A percentile compares a stretch with the other conserved stretches of the same genome.
Evolutionary conservation across 2,797 vertebrate species (phyloP).

Genomic region (Typhlichthys subterraneus): DNA sequence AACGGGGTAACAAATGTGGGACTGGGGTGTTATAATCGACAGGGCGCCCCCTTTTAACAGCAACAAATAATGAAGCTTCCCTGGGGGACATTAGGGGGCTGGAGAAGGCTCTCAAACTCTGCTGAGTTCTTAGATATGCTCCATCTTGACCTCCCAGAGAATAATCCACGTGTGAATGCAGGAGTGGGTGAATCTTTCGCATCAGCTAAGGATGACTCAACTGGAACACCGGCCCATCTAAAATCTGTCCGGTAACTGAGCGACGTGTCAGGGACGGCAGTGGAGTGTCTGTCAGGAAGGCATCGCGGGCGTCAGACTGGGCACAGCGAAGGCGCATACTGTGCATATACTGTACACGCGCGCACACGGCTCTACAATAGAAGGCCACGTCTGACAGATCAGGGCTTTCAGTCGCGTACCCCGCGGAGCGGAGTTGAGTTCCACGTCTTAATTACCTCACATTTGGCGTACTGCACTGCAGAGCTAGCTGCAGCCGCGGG

Average conservation of each 20-base stretch:
- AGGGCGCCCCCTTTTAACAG: conserved; percentile 59
- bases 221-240: conserved; percentile 25
- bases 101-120: conserved; percentile 19
- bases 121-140: conserved; percentile 25
- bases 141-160: conserved; percentile 37
- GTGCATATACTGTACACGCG: no score
- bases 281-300: no score
- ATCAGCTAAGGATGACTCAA: conserved; percentile 47
- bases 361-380: neutral
- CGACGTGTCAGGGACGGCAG: no score
- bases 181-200: conserved; percentile 30
- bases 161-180: conserved; percentile 48
- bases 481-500: conserved; percentile 47
- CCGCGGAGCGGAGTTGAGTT: conserved; percentile 55
- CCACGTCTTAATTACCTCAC: conserved; percentile 74
- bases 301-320: no score
- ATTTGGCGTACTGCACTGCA: conserved; percentile 60
- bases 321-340: no score
- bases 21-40: conserved; percentile 67
- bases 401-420: conserved; percentile 53
- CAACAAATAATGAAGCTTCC: conserved; percentile 74
- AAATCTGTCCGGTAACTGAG: no score
- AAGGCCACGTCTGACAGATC: conserved; percentile 49
- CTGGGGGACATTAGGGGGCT: conserved; percentile 52
- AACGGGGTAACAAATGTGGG: conserved; percentile 41